Evolutionary conservation across 2,797 vertebrate species (phyloP).

Genomic region (Sarcophilus harrisii): DNA sequence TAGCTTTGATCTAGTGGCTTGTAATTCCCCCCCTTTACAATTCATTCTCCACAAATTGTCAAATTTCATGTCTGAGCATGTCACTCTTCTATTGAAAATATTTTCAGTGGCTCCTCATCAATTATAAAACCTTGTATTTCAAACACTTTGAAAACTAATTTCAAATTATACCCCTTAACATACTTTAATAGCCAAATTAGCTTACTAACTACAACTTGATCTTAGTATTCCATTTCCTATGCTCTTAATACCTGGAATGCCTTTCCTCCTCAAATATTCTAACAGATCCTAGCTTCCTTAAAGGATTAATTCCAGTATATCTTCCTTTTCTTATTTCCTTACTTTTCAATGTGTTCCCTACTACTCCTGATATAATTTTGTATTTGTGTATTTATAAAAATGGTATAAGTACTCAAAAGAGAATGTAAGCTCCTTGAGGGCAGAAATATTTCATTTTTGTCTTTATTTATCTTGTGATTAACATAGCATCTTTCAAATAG

Average conservation of each 20-base stretch:
- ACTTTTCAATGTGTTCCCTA: neutral
- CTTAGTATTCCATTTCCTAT: neutral
- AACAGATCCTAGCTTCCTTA: neutral
- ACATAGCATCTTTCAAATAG: neutral
- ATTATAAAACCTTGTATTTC: neutral
- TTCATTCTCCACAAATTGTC: neutral
- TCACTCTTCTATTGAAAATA: neutral
- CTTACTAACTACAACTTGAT: neutral
- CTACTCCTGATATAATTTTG: neutral
- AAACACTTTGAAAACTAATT: neutral
- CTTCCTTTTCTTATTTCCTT: neutral
- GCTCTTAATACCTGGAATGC: neutral
- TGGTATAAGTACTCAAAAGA: neutral
- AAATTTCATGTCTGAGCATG: neutral
- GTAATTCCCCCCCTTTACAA: neutral
- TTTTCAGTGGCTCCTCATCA: neutral
- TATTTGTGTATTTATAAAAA: neutral
- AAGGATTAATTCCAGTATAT: neutral
- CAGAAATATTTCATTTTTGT: neutral
- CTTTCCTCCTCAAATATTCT: neutral
- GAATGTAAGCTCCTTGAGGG: neutral
- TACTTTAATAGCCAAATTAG: neutral
- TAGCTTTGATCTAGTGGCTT: neutral
- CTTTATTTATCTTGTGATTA: neutral
- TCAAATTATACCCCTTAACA: neutral